Evolutionary conservation across 2,888 invertebrate genomes (phyloP).

Genomic region (Cheilosia vernalis): DNA sequence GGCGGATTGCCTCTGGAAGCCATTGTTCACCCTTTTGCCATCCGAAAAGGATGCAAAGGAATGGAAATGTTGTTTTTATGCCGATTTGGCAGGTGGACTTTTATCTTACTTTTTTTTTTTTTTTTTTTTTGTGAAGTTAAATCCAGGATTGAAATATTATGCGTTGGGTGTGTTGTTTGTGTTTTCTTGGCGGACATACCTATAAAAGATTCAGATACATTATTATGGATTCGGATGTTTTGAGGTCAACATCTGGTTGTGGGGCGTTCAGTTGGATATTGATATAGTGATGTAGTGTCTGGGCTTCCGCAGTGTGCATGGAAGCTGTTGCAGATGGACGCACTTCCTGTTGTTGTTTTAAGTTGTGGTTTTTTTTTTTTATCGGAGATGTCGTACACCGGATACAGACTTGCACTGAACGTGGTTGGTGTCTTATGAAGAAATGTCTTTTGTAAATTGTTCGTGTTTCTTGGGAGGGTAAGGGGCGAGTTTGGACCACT

Average conservation of each 20-base stretch:
- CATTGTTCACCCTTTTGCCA: conserved; percentile 53
- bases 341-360: conserved; percentile 56
- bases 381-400: neutral
- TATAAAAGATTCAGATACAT: conserved; percentile 46
- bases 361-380: neutral
- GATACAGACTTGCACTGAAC: neutral
- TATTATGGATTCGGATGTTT: conserved; percentile 64
- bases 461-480: no score
- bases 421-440: no score
- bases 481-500: no score
- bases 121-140: conserved; percentile 11
- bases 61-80: conserved; percentile 69
- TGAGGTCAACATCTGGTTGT: conserved; percentile 63
- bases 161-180: neutral
- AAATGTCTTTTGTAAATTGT: no score
- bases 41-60: conserved; percentile 2
- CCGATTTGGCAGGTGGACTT: conserved; percentile 70
- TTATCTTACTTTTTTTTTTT: conserved; percentile 12
- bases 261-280: conserved; percentile 30
- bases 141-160: conserved; percentile 50
- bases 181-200: conserved; percentile 25
- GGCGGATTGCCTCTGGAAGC: conserved; percentile 46
- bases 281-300: conserved; percentile 27
- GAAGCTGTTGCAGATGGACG: conserved; percentile 67
- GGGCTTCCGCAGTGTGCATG: conserved; percentile 37